Evolutionary conservation across 1,140 invertebrate genomes (phyloP).

Genomic region (Mylabris phalerata): DNA sequence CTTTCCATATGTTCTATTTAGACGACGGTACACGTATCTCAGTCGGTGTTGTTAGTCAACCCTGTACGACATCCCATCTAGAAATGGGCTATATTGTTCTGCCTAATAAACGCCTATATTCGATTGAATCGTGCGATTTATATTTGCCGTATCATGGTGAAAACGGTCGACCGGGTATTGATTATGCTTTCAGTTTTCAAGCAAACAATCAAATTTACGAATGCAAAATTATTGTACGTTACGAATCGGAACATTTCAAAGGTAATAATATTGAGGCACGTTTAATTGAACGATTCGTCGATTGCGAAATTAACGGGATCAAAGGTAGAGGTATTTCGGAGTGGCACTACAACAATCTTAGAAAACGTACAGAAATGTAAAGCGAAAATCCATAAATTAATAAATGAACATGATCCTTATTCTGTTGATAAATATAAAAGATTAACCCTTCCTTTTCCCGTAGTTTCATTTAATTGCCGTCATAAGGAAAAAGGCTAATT

Average conservation of each 20-base stretch:
- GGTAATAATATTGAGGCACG: constrained; percentile 60
- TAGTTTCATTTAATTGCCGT: too few relatives aligned
- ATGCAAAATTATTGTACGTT: constrained; percentile 49
- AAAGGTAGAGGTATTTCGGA: constrained; percentile 61
- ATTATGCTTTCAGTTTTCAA: constrained; percentile 55
- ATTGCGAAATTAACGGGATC: constrained; percentile 55
- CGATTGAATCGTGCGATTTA: constrained; percentile 54
- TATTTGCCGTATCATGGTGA: constrained; percentile 60
- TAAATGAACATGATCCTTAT: too few relatives aligned
- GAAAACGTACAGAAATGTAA: neutral
- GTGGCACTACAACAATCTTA: constrained; percentile 57
- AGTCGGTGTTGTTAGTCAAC: constrained; percentile 61
- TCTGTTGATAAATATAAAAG: too few relatives aligned
- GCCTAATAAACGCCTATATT: constrained; percentile 48
- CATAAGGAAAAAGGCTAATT: too few relatives aligned
- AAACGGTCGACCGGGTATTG: constrained; percentile 52
- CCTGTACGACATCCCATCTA: constrained; percentile 53
- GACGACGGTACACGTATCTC: constrained; percentile 53
- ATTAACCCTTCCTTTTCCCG: too few relatives aligned
- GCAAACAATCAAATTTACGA: constrained; percentile 50
- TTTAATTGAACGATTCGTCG: constrained; percentile 59
- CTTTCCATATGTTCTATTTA: constrained; percentile 61
- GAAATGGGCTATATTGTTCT: constrained; percentile 58
- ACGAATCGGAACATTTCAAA: constrained; percentile 55
- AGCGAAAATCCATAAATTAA: too few relatives aligned